Evolutionary conservation across 2,888 invertebrate genomes (phyloP).

Genomic region (Drosophila austrosaltans): DNA sequence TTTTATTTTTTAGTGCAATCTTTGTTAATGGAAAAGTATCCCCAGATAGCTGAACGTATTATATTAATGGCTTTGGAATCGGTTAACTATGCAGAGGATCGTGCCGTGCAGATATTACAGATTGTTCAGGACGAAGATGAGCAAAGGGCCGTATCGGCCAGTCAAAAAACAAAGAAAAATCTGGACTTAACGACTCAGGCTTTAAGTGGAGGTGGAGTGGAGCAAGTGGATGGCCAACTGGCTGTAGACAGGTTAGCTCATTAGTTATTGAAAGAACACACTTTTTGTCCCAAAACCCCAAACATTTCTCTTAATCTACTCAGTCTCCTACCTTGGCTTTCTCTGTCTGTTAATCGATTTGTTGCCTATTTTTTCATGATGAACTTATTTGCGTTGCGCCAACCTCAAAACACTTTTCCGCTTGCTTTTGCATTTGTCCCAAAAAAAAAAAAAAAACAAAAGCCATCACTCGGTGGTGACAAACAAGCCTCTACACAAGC

Average conservation of each 20-base stretch:
- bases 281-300: slow-evolving; percentile 7
- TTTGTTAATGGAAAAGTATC: slow-evolving; percentile 89
- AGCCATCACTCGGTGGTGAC: slow-evolving; percentile 44
- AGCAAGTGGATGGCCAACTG: slow-evolving; percentile 51
- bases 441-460: slow-evolving; percentile 13
- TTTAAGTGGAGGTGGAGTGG: slow-evolving; percentile 17
- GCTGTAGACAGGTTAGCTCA: slow-evolving; percentile 49
- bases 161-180: slow-evolving; percentile 49
- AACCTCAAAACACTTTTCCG: slow-evolving; percentile 45
- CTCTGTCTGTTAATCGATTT: slow-evolving; percentile 68
- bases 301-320: slow-evolving; percentile 15
- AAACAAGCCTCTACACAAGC: slow-evolving; percentile 58
- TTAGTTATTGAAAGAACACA: neutral
- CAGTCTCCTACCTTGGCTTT: slow-evolving; percentile 43
- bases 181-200: slow-evolving; percentile 3
- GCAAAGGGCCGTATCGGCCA: slow-evolving; percentile 58
- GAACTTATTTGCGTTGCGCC: slow-evolving; percentile 68
- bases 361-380: slow-evolving; percentile 68
- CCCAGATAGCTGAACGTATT: slow-evolving; percentile 90
- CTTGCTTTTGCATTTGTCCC: slow-evolving; percentile 50
- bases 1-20: slow-evolving; percentile 86
- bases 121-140: slow-evolving; percentile 88
- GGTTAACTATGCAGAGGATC: slow-evolving; percentile 92
- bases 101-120: slow-evolving; percentile 91
- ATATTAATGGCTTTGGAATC: slow-evolving; percentile 94